Conservation (phyloP, 2,888 invertebrate genomes). For the Hartigia nigra region DNA sequence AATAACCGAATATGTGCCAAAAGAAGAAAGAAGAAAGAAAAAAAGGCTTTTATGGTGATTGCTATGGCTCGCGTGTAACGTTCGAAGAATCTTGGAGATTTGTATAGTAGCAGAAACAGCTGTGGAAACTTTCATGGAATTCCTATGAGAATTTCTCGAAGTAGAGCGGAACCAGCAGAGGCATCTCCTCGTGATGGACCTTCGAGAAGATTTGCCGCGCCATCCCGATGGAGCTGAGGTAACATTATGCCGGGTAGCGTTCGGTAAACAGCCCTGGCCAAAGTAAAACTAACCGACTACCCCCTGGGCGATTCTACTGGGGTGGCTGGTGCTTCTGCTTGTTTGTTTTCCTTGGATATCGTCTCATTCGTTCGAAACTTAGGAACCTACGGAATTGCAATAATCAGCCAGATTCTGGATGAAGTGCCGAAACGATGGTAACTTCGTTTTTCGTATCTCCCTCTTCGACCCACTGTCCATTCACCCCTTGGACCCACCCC, state of each 20-base stretch:
- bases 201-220: not conserved
- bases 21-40: not conserved
- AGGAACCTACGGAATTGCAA: not conserved
- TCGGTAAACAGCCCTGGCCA: conserved; percentile 36
- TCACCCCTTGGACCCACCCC: conserved; percentile 16
- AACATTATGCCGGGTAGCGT: conserved; percentile 38
- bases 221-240: conserved; percentile 11
- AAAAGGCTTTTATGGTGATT: not conserved
- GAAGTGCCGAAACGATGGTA: not conserved
- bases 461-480: conserved; percentile 2
- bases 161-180: too few species aligned
- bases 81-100: not conserved
- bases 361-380: not conserved
- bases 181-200: not conserved
- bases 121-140: not conserved
- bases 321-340: not conserved
- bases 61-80: not conserved
- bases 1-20: not conserved
- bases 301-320: not conserved
- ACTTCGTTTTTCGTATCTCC: not conserved
- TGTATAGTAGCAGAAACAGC: not conserved
- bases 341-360: not conserved
- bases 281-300: conserved; percentile 33
- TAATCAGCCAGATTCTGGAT: not conserved
- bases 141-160: not conserved